These are phyloP conservation scores for Chymomyza costata DNA, from an alignment of 1,140 invertebrate genomes.

Conservation along the genomic window DNA sequence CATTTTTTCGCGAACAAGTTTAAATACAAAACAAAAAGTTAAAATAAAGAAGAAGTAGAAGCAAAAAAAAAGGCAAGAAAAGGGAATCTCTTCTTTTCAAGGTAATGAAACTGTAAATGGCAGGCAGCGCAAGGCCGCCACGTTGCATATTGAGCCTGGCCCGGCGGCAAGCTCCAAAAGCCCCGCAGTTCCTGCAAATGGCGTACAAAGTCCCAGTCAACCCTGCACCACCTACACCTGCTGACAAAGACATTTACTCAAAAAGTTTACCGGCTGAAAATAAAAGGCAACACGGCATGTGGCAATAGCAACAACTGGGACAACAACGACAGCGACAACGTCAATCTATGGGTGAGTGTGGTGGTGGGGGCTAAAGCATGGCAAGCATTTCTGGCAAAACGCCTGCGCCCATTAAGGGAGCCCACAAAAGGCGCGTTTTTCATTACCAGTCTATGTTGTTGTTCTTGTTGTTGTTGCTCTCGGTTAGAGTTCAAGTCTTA, in stretches of 20 bases:
- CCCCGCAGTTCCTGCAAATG: no score
- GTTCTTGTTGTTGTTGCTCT: neutral
- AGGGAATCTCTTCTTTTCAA: slow-evolving; percentile 57
- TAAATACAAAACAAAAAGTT: slow-evolving; percentile 52
- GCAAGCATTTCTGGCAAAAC: slow-evolving; percentile 64
- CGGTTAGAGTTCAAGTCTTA: slow-evolving; percentile 28
- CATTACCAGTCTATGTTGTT: slow-evolving; percentile 49
- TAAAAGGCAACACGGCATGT: slow-evolving; percentile 41
- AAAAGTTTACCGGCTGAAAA: slow-evolving; percentile 62
- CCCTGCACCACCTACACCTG: slow-evolving; percentile 52
- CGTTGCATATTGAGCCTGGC: neutral
- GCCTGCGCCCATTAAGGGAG: slow-evolving; percentile 56
- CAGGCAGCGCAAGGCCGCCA: slow-evolving; percentile 17
- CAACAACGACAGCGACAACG: slow-evolving; percentile 28
- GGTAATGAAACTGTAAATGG: slow-evolving; percentile 64
- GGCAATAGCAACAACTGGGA: slow-evolving; percentile 10
- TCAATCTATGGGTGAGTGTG: neutral
- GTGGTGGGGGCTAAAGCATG: slow-evolving; percentile 37
- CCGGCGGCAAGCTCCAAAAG: slow-evolving; percentile 17
- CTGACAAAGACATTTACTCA: slow-evolving; percentile 73
- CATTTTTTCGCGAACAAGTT: slow-evolving; percentile 37
- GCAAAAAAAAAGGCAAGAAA: no score
- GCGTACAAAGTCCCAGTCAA: neutral
- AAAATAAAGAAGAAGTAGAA: no score
- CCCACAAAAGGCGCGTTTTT: slow-evolving; percentile 66